phyloP scores from a whole-genome alignment of 1,140 invertebrate species.

The Diabrotica virgifera region DNA sequence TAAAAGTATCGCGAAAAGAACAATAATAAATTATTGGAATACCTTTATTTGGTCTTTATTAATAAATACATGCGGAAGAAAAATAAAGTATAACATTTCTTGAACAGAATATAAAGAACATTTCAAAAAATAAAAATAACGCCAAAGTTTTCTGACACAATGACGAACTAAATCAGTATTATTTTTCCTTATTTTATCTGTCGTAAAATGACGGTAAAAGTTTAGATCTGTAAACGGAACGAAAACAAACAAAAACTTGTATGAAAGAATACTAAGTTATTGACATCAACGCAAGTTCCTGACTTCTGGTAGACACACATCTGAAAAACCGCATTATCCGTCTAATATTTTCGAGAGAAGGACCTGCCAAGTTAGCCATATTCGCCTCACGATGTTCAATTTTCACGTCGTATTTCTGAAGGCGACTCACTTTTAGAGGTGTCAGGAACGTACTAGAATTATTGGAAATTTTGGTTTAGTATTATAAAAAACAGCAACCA shows the following conservation, averaged over 20 bases:
- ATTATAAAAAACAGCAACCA: too few species aligned
- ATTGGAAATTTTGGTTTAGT: too few species aligned
- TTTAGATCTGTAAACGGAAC: not conserved
- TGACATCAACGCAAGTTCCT: slow-evolving; percentile 25
- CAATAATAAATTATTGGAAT: slow-evolving; percentile 4
- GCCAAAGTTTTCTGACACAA: not conserved
- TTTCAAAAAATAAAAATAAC: too few species aligned
- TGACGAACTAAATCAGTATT: not conserved
- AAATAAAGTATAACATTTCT: not conserved
- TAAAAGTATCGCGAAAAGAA: too few species aligned
- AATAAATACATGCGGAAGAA: not conserved
- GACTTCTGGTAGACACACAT: slow-evolving; percentile 15
- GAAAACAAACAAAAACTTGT: not conserved
- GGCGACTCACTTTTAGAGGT: not conserved
- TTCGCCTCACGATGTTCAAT: slow-evolving; percentile 32
- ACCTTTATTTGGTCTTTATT: slow-evolving; percentile 4
- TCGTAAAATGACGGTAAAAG: slow-evolving; percentile 4
- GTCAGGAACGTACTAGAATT: too few species aligned
- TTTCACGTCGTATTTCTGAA: slow-evolving; percentile 32
- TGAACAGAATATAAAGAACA: not conserved
- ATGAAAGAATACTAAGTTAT: slow-evolving; percentile 19
- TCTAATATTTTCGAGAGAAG: slow-evolving; percentile 25
- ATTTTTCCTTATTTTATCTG: not conserved
- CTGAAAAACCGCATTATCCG: slow-evolving; percentile 24
- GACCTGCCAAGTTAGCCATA: slow-evolving; percentile 18